Base-by-base conservation (phyloP, 2,113 vertebrate species). In the Oceanodroma tethys region DNA sequence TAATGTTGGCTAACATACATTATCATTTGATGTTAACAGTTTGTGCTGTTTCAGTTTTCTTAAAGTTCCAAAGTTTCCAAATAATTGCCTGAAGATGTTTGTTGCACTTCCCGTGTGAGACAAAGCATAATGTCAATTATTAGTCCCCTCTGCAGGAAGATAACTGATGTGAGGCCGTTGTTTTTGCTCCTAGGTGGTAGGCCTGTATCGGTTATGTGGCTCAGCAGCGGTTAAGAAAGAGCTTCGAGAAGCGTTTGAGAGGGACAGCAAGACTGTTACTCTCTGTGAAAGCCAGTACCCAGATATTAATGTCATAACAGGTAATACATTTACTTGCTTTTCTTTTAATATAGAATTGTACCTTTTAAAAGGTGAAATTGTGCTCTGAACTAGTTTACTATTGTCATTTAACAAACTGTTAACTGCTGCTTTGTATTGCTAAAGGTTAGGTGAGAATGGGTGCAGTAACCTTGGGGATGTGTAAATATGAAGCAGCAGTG, bases 271-370 rank as follows among this genome's bases (percentile, higher is more conserved):
- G 60, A 97, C 97, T 14, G 98, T 99, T 42, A 98, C 98, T 70
- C 98, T 99, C 68, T 99, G 98, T 66, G 99, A 99, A 97, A 99
- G 97, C 98, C 98, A 98, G 55, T 99, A 99, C 94, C 99, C 99
- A 1, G 99, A 99, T 95, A 98, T 99, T 91, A 99, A 99, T 85
- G 99, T 99, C 97, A 99, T 99, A 94, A 99, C 99, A 99, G 99
- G 99, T 99, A 99, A 98, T 27, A 25, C n/a, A 12, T 34, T 56
- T 74, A 30, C 66, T 86, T 95, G 60, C 63, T 91, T 93, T 73
- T 73, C 55, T 71, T 72, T 14, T 42, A 7, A 12, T 27, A 5
- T 2, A 13, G 48, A 25, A 22, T n/a, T 34, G 16, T 43, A 4
- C 27, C 60, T 81, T 52, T 53, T 40, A 48, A 38, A 66, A 67